Conservation (phyloP, 2,113 vertebrate species). For the Gorsachius goisagi region DNA sequence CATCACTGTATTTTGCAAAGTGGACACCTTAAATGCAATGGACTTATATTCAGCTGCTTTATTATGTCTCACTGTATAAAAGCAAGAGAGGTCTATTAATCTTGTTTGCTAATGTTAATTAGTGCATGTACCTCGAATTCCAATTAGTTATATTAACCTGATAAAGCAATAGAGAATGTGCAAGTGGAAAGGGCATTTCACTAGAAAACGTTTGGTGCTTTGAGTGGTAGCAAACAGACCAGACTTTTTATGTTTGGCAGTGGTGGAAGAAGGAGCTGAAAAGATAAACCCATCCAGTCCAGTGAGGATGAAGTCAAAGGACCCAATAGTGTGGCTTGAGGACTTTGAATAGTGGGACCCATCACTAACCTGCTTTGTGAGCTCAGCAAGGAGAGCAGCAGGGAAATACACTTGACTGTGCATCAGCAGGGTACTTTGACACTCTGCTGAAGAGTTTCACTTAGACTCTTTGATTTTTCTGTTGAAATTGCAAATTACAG, state of each 20-base stretch:
- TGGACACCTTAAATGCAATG: neutral
- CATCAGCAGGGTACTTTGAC: neutral
- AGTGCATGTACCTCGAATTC: neutral
- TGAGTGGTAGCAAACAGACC: neutral
- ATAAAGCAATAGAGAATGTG: neutral
- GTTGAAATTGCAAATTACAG: neutral
- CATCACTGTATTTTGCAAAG: neutral
- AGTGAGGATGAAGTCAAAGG: neutral
- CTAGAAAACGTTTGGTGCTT: neutral
- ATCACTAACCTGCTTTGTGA: neutral
- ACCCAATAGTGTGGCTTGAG: neutral
- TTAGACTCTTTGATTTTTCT: neutral
- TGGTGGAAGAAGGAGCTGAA: neutral
- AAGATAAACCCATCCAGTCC: neutral
- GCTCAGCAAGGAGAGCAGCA: neutral
- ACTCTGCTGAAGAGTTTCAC: neutral
- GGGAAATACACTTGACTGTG: neutral
- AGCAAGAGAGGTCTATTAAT: constrained; percentile 49
- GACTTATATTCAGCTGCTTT: constrained; percentile 8
- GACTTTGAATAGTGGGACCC: neutral
- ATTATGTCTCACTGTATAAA: neutral
- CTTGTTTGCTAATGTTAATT: constrained; percentile 52
- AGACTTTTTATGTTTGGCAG: neutral
- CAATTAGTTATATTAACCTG: constrained; percentile 4
- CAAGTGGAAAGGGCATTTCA: neutral